Evolutionary conservation across 2,797 vertebrate species (phyloP).

Genomic region (Coracias cyanogaster): DNA sequence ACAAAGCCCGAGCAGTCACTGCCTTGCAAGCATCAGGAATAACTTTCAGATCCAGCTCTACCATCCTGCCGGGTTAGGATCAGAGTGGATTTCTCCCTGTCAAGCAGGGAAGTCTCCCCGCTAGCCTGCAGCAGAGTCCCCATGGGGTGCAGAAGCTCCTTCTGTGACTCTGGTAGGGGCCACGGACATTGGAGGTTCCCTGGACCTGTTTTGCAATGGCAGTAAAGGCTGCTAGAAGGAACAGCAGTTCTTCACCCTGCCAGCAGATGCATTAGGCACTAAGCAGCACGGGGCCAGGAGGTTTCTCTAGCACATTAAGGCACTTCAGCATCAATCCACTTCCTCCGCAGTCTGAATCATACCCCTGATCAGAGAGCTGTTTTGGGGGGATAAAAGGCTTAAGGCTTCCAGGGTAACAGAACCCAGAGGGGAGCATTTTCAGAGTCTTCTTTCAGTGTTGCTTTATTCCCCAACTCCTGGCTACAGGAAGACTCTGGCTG

Average conservation of each 20-base stretch:
- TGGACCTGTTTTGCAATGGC: background rate
- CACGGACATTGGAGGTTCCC: background rate
- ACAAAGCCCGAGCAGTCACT: background rate
- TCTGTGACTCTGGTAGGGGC: background rate
- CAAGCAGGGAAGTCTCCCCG: background rate
- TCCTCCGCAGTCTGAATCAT: background rate
- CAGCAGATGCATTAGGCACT: background rate
- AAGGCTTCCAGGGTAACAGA: slow-evolving; percentile 24
- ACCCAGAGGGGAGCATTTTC: background rate
- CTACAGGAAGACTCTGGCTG: background rate
- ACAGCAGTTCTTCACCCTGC: background rate
- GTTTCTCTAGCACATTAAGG: slow-evolving; percentile 44
- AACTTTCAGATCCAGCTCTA: background rate
- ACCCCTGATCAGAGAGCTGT: background rate
- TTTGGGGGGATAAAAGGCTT: background rate
- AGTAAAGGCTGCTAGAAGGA: background rate
- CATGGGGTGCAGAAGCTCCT: background rate
- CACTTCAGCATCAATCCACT: slow-evolving; percentile 34
- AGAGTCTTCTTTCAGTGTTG: background rate
- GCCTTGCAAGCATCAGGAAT: background rate
- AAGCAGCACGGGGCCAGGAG: background rate
- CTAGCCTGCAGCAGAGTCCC: background rate
- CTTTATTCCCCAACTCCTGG: background rate
- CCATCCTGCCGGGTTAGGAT: fast-evolving
- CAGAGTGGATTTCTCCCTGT: background rate